Percentiles rank a stretch among this genome's conserved stretches.
Evolutionary conservation across 2,113 vertebrate genomes (phyloP).

Genomic region (Mixornis gularis): DNA sequence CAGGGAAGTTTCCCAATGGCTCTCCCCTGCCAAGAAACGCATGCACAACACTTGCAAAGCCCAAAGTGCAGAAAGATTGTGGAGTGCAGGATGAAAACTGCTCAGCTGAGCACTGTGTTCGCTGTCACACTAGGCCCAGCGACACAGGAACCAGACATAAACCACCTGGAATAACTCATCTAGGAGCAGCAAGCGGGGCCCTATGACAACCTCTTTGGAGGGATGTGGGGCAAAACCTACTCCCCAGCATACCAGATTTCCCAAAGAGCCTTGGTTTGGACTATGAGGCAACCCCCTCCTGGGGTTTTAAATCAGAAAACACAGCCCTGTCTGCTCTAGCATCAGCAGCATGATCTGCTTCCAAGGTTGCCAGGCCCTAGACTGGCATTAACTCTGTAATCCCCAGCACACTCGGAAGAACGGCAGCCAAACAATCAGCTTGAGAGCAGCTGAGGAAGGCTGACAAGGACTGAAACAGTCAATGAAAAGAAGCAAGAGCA

Average conservation of each 20-base stretch:
- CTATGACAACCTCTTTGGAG: rapidly evolving
- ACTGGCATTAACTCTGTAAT: neutral
- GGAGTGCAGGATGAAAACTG: neutral
- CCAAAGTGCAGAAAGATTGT: neutral
- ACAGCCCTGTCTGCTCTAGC: neutral
- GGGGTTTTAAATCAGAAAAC: neutral
- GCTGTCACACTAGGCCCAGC: neutral
- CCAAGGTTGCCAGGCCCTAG: rapidly evolving
- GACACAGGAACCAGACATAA: neutral
- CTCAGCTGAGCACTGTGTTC: neutral
- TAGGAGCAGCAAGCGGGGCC: neutral
- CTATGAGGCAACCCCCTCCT: neutral
- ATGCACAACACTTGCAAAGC: neutral
- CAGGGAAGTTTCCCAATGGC: neutral
- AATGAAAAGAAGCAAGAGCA: neutral
- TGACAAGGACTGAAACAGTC: neutral
- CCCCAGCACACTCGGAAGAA: neutral
- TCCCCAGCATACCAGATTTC: neutral
- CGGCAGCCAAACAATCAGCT: neutral
- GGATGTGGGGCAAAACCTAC: neutral
- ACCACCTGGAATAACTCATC: neutral
- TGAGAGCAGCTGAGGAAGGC: neutral
- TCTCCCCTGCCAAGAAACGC: neutral
- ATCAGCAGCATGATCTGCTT: neutral
- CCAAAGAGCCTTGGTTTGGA: neutral